These are phyloP conservation scores for Scophthalmus maximus DNA, from an alignment of 2,113 vertebrate genomes.

Conservation along the genomic window DNA sequence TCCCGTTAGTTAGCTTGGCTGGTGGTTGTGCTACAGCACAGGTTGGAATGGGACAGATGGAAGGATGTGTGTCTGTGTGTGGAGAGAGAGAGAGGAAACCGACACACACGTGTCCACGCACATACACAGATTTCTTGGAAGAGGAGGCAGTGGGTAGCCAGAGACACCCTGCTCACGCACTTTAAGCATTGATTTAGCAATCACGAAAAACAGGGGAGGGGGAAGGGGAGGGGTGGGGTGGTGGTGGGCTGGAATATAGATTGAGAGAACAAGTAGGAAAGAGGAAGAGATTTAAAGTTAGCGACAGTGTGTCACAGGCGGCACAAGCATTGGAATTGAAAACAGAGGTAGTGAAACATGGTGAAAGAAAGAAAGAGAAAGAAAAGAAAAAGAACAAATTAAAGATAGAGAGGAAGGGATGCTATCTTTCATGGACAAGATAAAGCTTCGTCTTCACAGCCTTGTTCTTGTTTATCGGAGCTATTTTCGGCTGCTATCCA, in stretches of 20 bases:
- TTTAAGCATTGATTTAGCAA: conserved; percentile 85
- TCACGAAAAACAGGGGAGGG: conserved; percentile 68
- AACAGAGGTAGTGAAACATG: conserved; percentile 22
- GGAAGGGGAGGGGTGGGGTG: conserved; percentile 29
- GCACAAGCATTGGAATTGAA: conserved; percentile 30
- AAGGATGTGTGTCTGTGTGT: conserved; percentile 73
- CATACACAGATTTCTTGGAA: conserved; percentile 69
- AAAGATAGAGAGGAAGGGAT: conserved; percentile 9
- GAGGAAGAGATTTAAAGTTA: conserved; percentile 48
- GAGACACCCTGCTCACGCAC: conserved; percentile 78
- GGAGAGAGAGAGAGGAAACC: conserved; percentile 9
- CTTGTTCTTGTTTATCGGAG: conserved; percentile 44
- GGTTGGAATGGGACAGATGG: conserved; percentile 80
- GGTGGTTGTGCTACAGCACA: conserved; percentile 76
- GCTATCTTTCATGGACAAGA: conserved; percentile 43
- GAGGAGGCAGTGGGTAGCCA: conserved; percentile 74
- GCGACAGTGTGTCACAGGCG: conserved; percentile 30
- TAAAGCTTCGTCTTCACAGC: conserved; percentile 40
- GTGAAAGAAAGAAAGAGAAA: background rate
- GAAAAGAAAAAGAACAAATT: conserved; percentile 8
- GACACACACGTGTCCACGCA: background rate
- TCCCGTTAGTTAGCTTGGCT: conserved; percentile 77
- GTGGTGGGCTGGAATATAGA: conserved; percentile 64
- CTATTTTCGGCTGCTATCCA: conserved; percentile 68
- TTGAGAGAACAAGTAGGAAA: conserved; percentile 48